Base-by-base conservation (phyloP, 1,140 invertebrate genomes). In the Heliothis subflexa region DNA sequence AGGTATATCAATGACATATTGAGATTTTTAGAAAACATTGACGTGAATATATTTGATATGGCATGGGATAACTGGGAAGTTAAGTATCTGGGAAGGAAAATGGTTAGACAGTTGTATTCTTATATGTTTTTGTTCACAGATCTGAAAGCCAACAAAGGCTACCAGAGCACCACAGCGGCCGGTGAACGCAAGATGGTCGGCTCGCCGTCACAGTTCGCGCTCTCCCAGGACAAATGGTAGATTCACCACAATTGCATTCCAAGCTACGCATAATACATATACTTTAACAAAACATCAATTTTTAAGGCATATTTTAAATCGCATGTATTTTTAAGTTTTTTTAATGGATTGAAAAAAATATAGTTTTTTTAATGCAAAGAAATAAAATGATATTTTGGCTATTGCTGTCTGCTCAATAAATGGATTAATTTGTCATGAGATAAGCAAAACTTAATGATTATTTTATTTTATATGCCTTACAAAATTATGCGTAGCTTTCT, bases 191-290 rank as follows among this genome's bases (percentile, higher is more conserved):
- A 87, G 57, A 80, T 92, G 9, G 76, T 90, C 12, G 87, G 78
- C 54, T 91, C 91, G 1, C 88, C 91, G 11, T 86, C 87, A 7
- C 86, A 85, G 54, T 92, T 90, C 86, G 66, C 83, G 54, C 80
- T 90, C 33, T 25, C 87, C 21, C 86, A 89, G 45, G 88, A 91
- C 80, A 92, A 91, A 49, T 92, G 90, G 89, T 93, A 90, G 79
- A 83, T 64, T 47, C 18, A 18, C 59, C 4, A 18, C 40, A 47
- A 12, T 13, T 55, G 2, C 14, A 13, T 21, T 28, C 47, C 10
- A 68, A 74, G 18, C 71, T 57, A 74, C 71, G 71, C 61, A 61
- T 59, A 66, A 12, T 49, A 16, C 3, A 5, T n/a, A 25, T 0
- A 7, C 33, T 7, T 14, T 5, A 33, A 66, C 50, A 9, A 21